Evolutionary conservation across 2,797 vertebrate genomes (phyloP), one percentile per base, ranked within the genome.

Genomic region (Silurus aristotelis): DNA sequence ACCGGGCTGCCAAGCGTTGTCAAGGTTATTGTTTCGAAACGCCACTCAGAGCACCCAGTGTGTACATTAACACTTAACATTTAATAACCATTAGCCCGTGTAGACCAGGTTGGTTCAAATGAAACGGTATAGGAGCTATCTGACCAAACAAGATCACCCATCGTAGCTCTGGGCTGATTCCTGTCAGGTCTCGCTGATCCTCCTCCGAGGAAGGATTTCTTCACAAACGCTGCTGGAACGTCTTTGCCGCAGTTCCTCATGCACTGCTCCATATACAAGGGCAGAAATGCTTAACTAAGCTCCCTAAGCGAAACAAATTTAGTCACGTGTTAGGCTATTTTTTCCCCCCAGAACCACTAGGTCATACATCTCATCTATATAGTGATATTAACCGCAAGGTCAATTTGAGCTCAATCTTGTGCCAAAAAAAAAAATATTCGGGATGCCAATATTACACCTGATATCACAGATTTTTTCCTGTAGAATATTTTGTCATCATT

Each of bases 1-100:
- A 67, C 19, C 52, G 52, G 56, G 10, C 67, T 79, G 85, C 75
- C 85, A 86, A 79, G 56, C 58, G n/a, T 63, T 79, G 64, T 78
- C 85, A 83, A 86, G 66, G 80, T 83, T 86, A 83, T 83, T 31
- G 55, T 71, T 71, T 78, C 9, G 0, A 20, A 46, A 60, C 58
- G 25, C 85, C 56, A 17, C 72, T 72, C 27, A 13, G 52, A 66
- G 60, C 52, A 46, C 55, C 13, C 6, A 22, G 15, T 48, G 31
- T 12, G 8, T 48, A 52, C 48, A 31, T 63, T 70, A 72, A 60
- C 38, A 43, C 12, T 46, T 38, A 80, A 9, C 38, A 80, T 64
- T 72, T 38, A 27, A 67, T 63, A 70, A 46, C 31, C 48, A 8
- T 58, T 15, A 22, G 27, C 12, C 20, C 38, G 27, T 2, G 56